Percentiles rank a stretch among this genome's conserved stretches.
These are phyloP conservation scores for Gymnosoma rotundatum DNA, from an alignment of 2,888 invertebrate genomes.

Conservation along the genomic window DNA sequence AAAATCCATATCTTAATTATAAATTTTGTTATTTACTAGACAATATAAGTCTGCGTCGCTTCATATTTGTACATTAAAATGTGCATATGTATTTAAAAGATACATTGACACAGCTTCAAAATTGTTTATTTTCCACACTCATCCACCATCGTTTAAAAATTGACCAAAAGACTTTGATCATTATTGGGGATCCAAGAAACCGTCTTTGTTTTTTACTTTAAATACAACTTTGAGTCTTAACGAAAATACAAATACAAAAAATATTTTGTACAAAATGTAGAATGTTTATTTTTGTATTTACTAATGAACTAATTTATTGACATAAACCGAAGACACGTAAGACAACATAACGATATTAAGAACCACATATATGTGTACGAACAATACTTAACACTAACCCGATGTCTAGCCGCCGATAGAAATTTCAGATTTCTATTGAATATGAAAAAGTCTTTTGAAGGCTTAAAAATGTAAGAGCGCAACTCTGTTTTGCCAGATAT, in stretches of 20 bases:
- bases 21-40: not conserved
- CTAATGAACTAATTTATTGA: conserved; percentile 70
- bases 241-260: not conserved
- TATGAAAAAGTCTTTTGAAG: no score
- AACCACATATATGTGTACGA: not conserved
- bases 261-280: conserved; percentile 18
- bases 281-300: conserved; percentile 48
- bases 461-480: no score
- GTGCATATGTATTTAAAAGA: not conserved
- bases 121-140: not conserved
- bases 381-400: not conserved
- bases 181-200: not conserved
- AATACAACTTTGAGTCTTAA: conserved; percentile 4
- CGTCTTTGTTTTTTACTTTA: conserved; percentile 2
- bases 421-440: no score
- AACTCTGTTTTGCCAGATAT: no score
- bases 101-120: not conserved
- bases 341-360: conserved; percentile 20
- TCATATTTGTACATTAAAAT: no score
- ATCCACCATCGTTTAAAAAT: no score
- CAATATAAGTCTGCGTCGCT: no score
- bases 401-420: not conserved
- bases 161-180: no score
- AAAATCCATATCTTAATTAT: no score
- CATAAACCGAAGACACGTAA: conserved; percentile 40